Conservation (phyloP, 2,888 invertebrate genomes). For the Criorhina ranunculi region DNA sequence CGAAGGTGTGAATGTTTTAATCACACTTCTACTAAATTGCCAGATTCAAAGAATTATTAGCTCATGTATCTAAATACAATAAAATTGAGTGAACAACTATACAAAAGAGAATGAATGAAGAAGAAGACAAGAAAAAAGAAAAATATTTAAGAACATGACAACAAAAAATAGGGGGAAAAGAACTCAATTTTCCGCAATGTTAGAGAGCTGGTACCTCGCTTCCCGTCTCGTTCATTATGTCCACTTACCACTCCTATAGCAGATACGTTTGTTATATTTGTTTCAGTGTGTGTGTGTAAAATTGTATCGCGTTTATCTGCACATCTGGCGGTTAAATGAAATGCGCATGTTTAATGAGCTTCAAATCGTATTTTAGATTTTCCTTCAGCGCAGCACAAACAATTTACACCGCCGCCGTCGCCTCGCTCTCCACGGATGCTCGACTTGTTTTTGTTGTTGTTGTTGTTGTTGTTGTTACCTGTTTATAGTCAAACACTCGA, state of each 20-base stretch:
- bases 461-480: constrained; percentile 33
- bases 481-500: constrained; percentile 65
- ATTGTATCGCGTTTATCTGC: constrained; percentile 76
- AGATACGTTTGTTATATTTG: constrained; percentile 16
- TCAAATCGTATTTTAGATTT: constrained; percentile 76
- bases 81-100: constrained; percentile 24
- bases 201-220: constrained; percentile 61
- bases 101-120: constrained; percentile 18
- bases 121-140: constrained; percentile 3
- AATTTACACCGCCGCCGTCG: constrained; percentile 68
- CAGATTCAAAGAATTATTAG: constrained; percentile 50
- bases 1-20: constrained; percentile 74
- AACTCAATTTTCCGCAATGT: constrained; percentile 76
- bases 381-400: constrained; percentile 67
- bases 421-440: constrained; percentile 66
- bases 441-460: constrained; percentile 30
- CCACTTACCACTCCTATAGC: constrained; percentile 22
- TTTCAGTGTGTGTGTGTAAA: constrained; percentile 31
- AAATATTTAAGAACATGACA: constrained; percentile 25
- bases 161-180: constrained; percentile 54
- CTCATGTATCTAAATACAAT: constrained; percentile 47
- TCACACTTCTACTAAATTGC: constrained; percentile 60
- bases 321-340: constrained; percentile 77
- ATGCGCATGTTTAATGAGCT: constrained; percentile 77
- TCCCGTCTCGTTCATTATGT: constrained; percentile 6